Percentiles rank a stretch among this genome's conserved stretches.
Conservation (phyloP, 2,797 vertebrate genomes). For the Apodemus agrarius region DNA sequence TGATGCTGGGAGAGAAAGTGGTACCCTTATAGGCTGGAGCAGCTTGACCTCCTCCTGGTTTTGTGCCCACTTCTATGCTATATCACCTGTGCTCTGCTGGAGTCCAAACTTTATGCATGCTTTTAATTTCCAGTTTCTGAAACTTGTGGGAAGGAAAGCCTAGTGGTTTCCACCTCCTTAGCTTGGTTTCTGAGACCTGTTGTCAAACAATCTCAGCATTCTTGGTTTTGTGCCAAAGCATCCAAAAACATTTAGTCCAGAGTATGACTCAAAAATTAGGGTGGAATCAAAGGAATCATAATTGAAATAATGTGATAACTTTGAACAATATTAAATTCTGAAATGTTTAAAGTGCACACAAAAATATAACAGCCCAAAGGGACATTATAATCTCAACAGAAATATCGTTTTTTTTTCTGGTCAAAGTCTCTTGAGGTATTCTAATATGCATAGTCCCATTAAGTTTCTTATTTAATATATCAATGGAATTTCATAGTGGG, state of each 20-base stretch:
- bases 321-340: constrained; percentile 64
- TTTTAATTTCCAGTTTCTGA: constrained; percentile 12
- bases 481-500: constrained; percentile 54
- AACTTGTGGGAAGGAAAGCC: not conserved
- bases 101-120: not conserved
- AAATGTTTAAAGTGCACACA: constrained; percentile 38
- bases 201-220: not conserved
- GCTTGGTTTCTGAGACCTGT: constrained; percentile 36
- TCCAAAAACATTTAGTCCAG: constrained; percentile 45
- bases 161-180: not conserved
- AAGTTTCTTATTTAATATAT: constrained; percentile 58
- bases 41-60: not conserved
- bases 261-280: constrained; percentile 31
- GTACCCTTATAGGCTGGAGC: too few relatives aligned
- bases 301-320: constrained; percentile 62
- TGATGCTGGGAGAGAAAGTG: not conserved
- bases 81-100: not conserved
- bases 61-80: not conserved
- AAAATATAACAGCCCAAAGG: constrained; percentile 50
- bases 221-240: constrained; percentile 14
- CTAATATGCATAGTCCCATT: constrained; percentile 29
- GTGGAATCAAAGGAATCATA: constrained; percentile 30
- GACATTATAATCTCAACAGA: constrained; percentile 46
- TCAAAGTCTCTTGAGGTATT: constrained; percentile 51
- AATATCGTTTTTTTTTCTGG: constrained; percentile 60